These are phyloP conservation scores for Rhamnusium bicolor DNA, from an alignment of 2,888 invertebrate genomes.

Conservation along the genomic window DNA sequence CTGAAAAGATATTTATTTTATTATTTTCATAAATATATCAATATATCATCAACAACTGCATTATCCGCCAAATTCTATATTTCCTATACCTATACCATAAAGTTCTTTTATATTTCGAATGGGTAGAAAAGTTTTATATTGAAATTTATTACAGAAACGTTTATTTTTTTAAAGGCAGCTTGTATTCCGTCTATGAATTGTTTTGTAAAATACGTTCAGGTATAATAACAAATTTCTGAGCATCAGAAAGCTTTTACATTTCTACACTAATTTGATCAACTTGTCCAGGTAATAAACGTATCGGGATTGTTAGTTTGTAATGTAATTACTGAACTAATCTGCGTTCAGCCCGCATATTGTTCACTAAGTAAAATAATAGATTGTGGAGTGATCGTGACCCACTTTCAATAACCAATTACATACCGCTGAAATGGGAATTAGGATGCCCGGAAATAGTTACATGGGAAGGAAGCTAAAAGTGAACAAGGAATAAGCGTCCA, in stretches of 20 bases:
- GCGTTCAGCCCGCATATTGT: constrained; percentile 20
- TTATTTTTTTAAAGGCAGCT: no score
- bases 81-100: no score
- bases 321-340: constrained; percentile 26
- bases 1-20: no score
- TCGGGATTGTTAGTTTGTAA: constrained; percentile 10
- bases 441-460: constrained; percentile 60
- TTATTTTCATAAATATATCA: no score
- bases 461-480: constrained; percentile 48
- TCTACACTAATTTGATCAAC: neutral
- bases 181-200: no score
- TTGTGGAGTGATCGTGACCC: constrained; percentile 54
- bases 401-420: constrained; percentile 64
- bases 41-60: no score
- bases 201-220: no score
- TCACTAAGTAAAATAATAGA: constrained; percentile 38
- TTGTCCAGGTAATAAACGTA: constrained; percentile 15
- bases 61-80: no score
- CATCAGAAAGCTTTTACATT: neutral
- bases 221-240: no score
- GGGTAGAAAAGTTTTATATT: no score
- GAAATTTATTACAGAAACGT: no score
- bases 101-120: no score
- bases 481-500: constrained; percentile 49
- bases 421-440: constrained; percentile 59